Base-by-base conservation (phyloP, 2,797 vertebrate species). In the Phoebastria nigripes region DNA sequence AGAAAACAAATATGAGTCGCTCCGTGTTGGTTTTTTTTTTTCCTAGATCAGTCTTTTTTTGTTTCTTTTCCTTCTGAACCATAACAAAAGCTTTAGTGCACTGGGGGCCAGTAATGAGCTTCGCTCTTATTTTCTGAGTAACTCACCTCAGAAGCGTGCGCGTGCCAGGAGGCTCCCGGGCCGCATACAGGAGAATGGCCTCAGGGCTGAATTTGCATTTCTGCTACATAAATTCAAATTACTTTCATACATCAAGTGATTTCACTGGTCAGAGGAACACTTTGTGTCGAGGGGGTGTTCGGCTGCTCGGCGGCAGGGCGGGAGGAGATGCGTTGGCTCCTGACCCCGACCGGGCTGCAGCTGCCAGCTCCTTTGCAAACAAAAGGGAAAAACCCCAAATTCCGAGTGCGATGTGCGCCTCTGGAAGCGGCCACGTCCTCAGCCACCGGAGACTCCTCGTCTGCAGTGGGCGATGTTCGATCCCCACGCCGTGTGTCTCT, bases 181-280 rank as follows among this genome's bases (percentile, higher is more conserved):
- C 71, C 12, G 4, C n/a, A 1, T 63, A 21, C 78, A 51, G 88
- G 71, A 93, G 69, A 76, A 77, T 7, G 37, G 78, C 92, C 93
- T 83, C 55, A 1, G 92, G 95, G 89, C 76, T 74, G 47, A 33
- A 95, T 96, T 94, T 92, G 86, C 88, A 82, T 92, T 96, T 91
- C 80, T 91, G 46, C 70, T 86, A 19, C 86, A 52, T 37, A 88
- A 95, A 91, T 97, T 91, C 83, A 87, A 86, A 93, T 93, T 29
- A 24, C 17, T 41, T 26, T 82, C 70, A 28, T 77, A 33, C 13
- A 61, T 81, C 58, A 74, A 74, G 62, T 7, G 15, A n/a, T 72
- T 81, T 51, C 55, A 11, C 17, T 39, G 67, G 58, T 62, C 54
- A 62, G 72, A 56, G 63, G 12, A 47, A 55, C 42, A 0, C 61